Evolutionary conservation across 2,797 vertebrate species (phyloP).

Genomic region (Craterocephalus amniculus): DNA sequence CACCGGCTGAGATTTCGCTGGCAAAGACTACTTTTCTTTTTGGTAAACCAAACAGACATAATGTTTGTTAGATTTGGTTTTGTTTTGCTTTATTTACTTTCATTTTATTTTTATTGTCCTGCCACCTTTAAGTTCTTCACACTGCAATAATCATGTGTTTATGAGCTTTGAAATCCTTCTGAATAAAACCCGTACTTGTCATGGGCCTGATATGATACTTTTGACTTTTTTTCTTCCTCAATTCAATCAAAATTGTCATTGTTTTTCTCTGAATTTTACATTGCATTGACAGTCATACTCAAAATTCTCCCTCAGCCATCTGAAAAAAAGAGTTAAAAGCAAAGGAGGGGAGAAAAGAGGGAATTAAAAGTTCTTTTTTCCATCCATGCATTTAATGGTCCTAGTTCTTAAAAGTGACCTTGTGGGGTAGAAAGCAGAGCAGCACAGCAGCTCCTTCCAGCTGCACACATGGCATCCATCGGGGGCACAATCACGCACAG

Average conservation of each 20-base stretch:
- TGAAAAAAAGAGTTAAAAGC: conserved; percentile 53
- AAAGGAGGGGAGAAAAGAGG: conserved; percentile 72
- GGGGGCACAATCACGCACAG: conserved; percentile 97
- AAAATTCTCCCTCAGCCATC: conserved; percentile 39
- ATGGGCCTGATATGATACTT: conserved; percentile 44
- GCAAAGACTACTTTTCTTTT: conserved; percentile 25
- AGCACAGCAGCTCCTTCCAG: conserved; percentile 94
- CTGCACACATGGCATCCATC: conserved; percentile 98
- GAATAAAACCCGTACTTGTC: conserved; percentile 25
- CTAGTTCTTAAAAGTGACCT: conserved; percentile 98
- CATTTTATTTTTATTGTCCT: background rate
- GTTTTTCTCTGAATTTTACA: conserved; percentile 44
- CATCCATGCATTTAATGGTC: conserved; percentile 89
- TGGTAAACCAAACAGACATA: conserved; percentile 4
- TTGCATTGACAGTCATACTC: conserved; percentile 39
- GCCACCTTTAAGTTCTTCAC: background rate
- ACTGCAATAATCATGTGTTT: background rate
- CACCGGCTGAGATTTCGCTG: conserved; percentile 42
- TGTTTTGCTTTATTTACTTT: conserved; percentile 3
- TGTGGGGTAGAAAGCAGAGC: conserved; percentile 89
- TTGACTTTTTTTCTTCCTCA: conserved; percentile 9
- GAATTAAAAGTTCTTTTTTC: conserved; percentile 88
- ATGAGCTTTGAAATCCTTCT: background rate
- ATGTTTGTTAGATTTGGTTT: background rate
- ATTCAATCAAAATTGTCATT: conserved; percentile 44